These are phyloP conservation scores for Sylvilagus floridanus DNA, from an alignment of 2,797 vertebrate genomes.

Conservation along the genomic window DNA sequence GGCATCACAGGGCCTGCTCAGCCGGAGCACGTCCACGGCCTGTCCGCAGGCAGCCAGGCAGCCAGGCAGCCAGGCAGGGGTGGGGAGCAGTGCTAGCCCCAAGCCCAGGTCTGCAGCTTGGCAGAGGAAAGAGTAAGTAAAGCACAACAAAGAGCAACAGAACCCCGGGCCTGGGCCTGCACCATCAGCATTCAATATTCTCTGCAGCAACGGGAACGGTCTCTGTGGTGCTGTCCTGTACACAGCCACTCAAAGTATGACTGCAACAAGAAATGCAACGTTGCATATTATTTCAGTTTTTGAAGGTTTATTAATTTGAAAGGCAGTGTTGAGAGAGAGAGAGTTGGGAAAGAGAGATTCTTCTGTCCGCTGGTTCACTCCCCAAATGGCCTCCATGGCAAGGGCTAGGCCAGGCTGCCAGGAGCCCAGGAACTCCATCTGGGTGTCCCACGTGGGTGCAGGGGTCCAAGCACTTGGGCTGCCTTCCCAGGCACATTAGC, in stretches of 20 bases:
- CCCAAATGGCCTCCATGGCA: too few species aligned
- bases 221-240: not conserved
- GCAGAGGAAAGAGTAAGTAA: not conserved
- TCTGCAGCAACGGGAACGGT: not conserved
- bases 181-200: not conserved
- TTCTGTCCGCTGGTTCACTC: too few species aligned
- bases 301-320: not conserved
- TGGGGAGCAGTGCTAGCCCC: not conserved
- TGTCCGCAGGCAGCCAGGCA: not conserved
- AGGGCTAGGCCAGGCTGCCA: too few species aligned
- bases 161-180: not conserved
- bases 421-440: too few species aligned
- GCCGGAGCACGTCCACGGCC: rapidly evolving
- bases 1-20: rapidly evolving
- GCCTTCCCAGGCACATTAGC: too few species aligned
- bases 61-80: not conserved
- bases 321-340: too few species aligned
- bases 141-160: not conserved
- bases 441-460: too few species aligned
- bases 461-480: too few species aligned
- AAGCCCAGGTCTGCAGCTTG: not conserved
- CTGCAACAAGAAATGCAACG: not conserved
- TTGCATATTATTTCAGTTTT: not conserved
- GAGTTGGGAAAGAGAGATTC: too few species aligned
- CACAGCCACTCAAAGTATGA: not conserved